Percentiles rank a stretch among this genome's conserved stretches.
Conservation (phyloP, 2,797 vertebrate genomes). For the Sternotherus odoratus region DNA sequence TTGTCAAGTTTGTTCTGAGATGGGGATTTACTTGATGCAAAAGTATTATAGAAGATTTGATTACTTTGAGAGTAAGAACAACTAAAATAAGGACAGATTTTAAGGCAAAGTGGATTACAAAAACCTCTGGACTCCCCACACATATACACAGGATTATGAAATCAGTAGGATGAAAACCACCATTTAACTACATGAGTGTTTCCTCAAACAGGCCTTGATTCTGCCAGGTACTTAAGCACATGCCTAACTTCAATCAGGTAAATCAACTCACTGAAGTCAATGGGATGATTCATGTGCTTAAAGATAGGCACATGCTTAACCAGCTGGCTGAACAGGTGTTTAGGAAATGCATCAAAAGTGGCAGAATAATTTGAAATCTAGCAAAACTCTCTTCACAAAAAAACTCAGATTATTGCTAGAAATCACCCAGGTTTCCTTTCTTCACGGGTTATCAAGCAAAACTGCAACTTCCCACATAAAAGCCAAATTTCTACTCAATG, state of each 20-base stretch:
- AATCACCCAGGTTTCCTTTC: background rate
- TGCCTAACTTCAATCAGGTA: fast-evolving
- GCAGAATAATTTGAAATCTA: background rate
- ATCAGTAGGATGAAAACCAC: background rate
- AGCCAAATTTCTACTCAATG: background rate
- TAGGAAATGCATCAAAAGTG: background rate
- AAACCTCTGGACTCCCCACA: fast-evolving
- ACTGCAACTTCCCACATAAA: background rate
- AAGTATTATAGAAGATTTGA: background rate
- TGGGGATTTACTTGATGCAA: background rate
- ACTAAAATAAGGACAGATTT: background rate
- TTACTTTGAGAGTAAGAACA: background rate
- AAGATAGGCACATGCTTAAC: background rate
- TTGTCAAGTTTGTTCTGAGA: background rate
- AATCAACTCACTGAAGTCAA: background rate
- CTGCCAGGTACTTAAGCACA: background rate
- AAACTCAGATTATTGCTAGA: background rate
- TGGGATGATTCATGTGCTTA: background rate
- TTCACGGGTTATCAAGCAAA: background rate
- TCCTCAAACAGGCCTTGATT: fast-evolving
- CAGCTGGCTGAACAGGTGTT: fast-evolving
- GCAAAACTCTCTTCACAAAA: background rate
- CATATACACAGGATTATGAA: fast-evolving
- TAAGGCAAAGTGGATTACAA: background rate
- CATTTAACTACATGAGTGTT: background rate